Evolutionary conservation across 2,113 vertebrate species (phyloP).

Genomic region (Petaurus breviceps): DNA sequence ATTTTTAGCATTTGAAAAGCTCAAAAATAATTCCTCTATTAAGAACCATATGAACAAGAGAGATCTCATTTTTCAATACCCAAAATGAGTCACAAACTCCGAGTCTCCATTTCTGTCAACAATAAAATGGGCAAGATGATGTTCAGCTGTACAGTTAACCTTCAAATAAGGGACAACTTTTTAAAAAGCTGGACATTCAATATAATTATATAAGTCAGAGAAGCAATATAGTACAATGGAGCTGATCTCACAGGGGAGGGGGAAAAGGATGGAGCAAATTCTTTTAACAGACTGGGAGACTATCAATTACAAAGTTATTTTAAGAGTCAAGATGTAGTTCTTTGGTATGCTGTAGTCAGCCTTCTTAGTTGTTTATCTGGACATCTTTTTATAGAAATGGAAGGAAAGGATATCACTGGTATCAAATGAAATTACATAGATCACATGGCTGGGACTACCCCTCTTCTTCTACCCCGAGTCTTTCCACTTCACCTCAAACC

Average conservation of each 20-base stretch:
- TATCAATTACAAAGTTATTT: not conserved
- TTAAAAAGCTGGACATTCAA: not conserved
- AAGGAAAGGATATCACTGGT: not conserved
- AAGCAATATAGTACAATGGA: not conserved
- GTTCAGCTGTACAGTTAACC: not conserved
- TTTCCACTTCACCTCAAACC: not conserved
- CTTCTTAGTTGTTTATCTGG: not conserved
- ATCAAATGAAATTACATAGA: not conserved
- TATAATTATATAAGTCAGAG: not conserved
- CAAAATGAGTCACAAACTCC: not conserved
- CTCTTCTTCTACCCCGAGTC: not conserved
- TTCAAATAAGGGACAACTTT: not conserved
- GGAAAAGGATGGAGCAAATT: not conserved
- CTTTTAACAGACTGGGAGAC: not conserved
- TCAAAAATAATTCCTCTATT: not conserved
- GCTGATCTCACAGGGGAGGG: not conserved
- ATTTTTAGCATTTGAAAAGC: not conserved
- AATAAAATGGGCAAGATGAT: not conserved
- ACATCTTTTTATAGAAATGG: constrained; percentile 16
- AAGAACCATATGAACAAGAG: not conserved
- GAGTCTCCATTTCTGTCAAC: not conserved
- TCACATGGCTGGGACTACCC: not conserved
- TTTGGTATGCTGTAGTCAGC: not conserved
- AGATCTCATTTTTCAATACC: not conserved
- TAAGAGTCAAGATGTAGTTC: not conserved